Percentiles rank a stretch among this genome's conserved stretches.
phyloP scores from a whole-genome alignment of 2,888 invertebrate genomes.

The Pachycephus smyrnensis region DNA sequence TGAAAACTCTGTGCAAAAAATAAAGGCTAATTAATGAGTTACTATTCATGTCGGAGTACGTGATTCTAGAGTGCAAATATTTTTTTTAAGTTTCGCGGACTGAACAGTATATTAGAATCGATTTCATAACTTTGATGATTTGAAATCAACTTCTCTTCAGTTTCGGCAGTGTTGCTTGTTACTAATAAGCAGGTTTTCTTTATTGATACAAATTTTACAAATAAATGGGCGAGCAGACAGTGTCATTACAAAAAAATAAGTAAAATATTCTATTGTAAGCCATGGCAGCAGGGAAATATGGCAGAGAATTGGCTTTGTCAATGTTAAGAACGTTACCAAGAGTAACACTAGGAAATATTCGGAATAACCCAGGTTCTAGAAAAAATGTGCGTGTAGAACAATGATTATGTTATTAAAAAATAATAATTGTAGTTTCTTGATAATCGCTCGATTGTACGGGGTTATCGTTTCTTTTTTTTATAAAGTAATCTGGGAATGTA shows the following conservation, averaged over 20 bases:
- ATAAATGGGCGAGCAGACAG: not conserved
- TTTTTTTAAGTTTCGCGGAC: not conserved
- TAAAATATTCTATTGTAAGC: not conserved
- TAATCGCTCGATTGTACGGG: slow-evolving; percentile 16
- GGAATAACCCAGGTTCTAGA: slow-evolving; percentile 79
- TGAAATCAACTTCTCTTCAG: not conserved
- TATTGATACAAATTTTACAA: not conserved
- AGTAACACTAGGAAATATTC: slow-evolving; percentile 79
- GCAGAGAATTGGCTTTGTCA: slow-evolving; percentile 81
- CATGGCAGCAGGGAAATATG: slow-evolving; percentile 59
- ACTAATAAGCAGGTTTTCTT: not conserved
- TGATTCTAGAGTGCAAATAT: not conserved
- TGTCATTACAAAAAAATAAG: not conserved
- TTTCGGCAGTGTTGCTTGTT: not conserved
- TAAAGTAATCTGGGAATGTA: slow-evolving; percentile 21
- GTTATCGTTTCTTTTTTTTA: not conserved
- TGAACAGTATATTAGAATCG: not conserved
- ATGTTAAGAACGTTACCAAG: slow-evolving; percentile 83
- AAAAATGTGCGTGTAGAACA: slow-evolving; percentile 69
- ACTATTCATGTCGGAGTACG: not conserved
- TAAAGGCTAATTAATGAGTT: not conserved
- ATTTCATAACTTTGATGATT: not conserved
- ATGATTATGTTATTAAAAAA: slow-evolving; percentile 12
- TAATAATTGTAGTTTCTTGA: slow-evolving; percentile 11
- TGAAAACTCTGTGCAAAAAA: not conserved